phyloP scores from a whole-genome alignment of 2,113 vertebrate species.

The Nesogale talazaci region DNA sequence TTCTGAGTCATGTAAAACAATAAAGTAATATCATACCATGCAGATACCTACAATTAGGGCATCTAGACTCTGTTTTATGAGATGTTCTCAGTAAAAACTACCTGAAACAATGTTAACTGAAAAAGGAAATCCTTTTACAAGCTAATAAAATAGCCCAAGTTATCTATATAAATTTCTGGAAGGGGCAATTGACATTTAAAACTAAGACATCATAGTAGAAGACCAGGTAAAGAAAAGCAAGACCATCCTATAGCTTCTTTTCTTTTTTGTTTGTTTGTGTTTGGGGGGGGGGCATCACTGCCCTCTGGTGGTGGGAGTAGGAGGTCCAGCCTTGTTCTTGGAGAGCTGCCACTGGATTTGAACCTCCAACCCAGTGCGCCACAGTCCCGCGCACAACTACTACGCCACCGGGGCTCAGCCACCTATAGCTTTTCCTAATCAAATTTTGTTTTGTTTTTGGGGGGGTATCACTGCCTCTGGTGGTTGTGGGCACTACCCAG shows the following conservation, averaged over 20 bases:
- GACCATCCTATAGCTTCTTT: not conserved
- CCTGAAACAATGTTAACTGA: not conserved
- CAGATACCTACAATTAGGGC: not conserved
- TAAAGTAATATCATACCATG: slow-evolving; percentile 16
- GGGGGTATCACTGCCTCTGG: too few relatives aligned
- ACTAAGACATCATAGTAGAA: not conserved
- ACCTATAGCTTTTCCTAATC: too few relatives aligned
- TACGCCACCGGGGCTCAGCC: too few relatives aligned
- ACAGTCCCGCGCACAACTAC: too few relatives aligned
- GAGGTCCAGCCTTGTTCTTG: too few relatives aligned
- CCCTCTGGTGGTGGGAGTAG: too few relatives aligned
- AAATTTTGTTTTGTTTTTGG: too few relatives aligned
- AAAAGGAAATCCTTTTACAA: slow-evolving; percentile 39
- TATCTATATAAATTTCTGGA: not conserved
- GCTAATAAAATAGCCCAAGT: slow-evolving; percentile 27
- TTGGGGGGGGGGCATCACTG: too few relatives aligned
- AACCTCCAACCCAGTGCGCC: too few relatives aligned
- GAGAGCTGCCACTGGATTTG: too few relatives aligned
- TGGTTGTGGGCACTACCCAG: too few relatives aligned
- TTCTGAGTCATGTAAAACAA: not conserved
- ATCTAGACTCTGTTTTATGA: not conserved
- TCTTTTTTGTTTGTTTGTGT: too few relatives aligned
- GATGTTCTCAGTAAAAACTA: slow-evolving; percentile 4
- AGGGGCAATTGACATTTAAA: slow-evolving; percentile 24
- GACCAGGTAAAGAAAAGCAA: not conserved